Percentiles rank a stretch among this genome's conserved stretches.
phyloP scores from a whole-genome alignment of 1,140 invertebrate genomes.

The Chlorops oryzae region DNA sequence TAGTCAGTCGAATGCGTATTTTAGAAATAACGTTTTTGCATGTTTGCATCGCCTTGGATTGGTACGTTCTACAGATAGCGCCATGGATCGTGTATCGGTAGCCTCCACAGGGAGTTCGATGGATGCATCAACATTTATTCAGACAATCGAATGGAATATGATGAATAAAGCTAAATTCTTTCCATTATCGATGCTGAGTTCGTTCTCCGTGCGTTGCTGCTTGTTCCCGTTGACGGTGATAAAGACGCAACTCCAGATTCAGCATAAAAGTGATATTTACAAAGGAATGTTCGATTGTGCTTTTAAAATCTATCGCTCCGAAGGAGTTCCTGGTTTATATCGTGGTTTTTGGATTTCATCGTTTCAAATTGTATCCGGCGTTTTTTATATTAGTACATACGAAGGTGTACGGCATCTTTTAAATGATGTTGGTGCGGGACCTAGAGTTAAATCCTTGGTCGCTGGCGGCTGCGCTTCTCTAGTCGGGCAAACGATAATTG shows the following conservation, averaged over 20 bases:
- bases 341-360: slow-evolving; percentile 93
- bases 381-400: slow-evolving; percentile 93
- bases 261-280: slow-evolving; percentile 77
- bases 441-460: slow-evolving; percentile 51
- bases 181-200: slow-evolving; percentile 81
- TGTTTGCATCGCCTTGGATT: too few species aligned
- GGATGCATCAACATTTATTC: slow-evolving; percentile 56
- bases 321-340: slow-evolving; percentile 85
- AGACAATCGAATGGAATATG: slow-evolving; percentile 97
- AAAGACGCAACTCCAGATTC: slow-evolving; percentile 91
- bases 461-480: slow-evolving; percentile 84
- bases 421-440: slow-evolving; percentile 52
- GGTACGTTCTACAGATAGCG: too few species aligned
- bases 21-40: too few species aligned
- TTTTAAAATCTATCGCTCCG: slow-evolving; percentile 78
- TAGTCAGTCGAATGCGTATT: too few species aligned
- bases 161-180: slow-evolving; percentile 94
- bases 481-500: slow-evolving; percentile 91
- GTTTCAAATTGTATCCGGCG: slow-evolving; percentile 71
- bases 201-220: slow-evolving; percentile 79
- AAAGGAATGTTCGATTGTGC: slow-evolving; percentile 86
- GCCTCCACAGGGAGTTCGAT: slow-evolving; percentile 16
- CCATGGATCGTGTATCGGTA: slow-evolving; percentile 15
- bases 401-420: slow-evolving; percentile 84
- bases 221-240: slow-evolving; percentile 95